phyloP scores from a whole-genome alignment of 2,888 invertebrate species.

The Caenorhabditis sp. region DNA sequence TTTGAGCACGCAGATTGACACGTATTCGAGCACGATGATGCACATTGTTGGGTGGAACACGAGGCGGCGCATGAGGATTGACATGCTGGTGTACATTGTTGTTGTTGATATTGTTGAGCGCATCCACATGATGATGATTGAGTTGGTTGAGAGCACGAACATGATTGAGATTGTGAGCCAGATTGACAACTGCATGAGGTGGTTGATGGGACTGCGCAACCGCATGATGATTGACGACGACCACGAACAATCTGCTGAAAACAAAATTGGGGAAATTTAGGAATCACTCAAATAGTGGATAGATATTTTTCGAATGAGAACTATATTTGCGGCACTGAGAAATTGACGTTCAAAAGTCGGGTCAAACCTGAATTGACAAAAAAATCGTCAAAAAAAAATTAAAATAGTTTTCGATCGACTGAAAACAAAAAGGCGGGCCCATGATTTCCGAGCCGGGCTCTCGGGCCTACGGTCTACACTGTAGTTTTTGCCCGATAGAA shows the following conservation, averaged over 20 bases:
- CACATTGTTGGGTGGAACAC: slow-evolving; percentile 40
- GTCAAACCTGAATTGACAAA: no score
- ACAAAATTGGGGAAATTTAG: not conserved
- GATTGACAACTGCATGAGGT: slow-evolving; percentile 39
- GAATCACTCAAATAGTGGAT: no score
- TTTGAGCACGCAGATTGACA: slow-evolving; percentile 37
- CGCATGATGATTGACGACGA: slow-evolving; percentile 35
- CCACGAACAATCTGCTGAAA: slow-evolving; percentile 10
- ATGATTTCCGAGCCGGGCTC: no score
- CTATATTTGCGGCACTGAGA: no score
- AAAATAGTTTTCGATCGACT: no score
- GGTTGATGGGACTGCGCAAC: slow-evolving; percentile 40
- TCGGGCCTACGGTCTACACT: no score
- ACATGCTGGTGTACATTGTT: slow-evolving; percentile 43
- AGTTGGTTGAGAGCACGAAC: slow-evolving; percentile 44
- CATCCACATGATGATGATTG: slow-evolving; percentile 43
- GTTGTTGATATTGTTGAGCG: slow-evolving; percentile 41
- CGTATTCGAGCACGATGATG: slow-evolving; percentile 37
- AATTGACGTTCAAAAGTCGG: no score
- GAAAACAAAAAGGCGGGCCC: no score
- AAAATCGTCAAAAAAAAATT: no score
- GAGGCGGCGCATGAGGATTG: slow-evolving; percentile 41
- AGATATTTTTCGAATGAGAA: no score
- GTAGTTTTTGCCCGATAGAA: no score
- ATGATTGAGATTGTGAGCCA: slow-evolving; percentile 34